phyloP scores from a whole-genome alignment of 2,113 vertebrate genomes.

The Cyphomyrus plagiostoma region DNA sequence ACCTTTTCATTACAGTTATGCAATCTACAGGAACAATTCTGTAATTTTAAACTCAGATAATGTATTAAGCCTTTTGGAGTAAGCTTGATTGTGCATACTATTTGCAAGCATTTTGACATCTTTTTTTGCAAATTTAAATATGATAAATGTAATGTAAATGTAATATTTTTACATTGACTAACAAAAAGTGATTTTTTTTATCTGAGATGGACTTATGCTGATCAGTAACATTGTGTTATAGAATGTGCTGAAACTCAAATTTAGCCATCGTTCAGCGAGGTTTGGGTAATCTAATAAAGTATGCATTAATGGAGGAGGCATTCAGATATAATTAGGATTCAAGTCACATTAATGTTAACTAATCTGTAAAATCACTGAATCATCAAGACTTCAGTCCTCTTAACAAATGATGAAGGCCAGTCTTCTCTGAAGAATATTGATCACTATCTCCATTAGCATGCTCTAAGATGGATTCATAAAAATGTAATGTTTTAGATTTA shows the following conservation, averaged over 20 bases:
- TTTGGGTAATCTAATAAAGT: background rate
- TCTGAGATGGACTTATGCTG: background rate
- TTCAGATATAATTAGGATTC: slow-evolving; percentile 1
- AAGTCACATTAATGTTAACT: slow-evolving; percentile 6
- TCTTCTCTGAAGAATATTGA: background rate
- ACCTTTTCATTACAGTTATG: background rate
- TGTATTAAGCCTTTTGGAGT: background rate
- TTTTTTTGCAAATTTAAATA: background rate
- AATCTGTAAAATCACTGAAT: slow-evolving; percentile 3
- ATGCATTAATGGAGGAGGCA: background rate
- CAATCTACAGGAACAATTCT: background rate
- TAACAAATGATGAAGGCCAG: background rate
- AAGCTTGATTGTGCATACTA: background rate
- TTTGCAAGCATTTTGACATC: background rate
- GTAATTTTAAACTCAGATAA: background rate
- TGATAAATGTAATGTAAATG: background rate
- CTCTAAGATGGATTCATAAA: background rate
- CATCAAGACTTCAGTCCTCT: background rate
- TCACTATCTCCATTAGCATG: background rate
- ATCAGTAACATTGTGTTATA: background rate
- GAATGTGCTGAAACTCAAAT: background rate
- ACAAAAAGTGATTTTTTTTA: background rate
- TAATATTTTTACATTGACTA: background rate
- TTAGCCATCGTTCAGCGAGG: background rate
- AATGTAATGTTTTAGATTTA: background rate